phyloP scores from a whole-genome alignment of 2,797 vertebrate species.

The Nyctalus aviator region DNA sequence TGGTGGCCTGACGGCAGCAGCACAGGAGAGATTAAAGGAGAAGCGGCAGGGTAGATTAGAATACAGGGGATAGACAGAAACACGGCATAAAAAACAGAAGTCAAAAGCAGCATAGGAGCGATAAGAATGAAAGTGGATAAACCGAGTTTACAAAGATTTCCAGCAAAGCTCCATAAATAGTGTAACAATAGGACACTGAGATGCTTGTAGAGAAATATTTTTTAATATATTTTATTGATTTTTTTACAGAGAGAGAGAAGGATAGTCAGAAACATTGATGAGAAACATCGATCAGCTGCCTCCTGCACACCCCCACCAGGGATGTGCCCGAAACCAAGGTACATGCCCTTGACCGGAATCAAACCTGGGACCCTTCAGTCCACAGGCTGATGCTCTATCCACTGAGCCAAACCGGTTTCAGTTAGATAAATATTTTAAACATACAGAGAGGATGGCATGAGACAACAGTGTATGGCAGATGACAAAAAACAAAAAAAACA shows the following conservation, averaged over 20 bases:
- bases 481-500: not conserved
- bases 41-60: not conserved
- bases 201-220: not conserved
- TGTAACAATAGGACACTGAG: not conserved
- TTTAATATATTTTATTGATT: not conserved
- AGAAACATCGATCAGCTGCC: too few species aligned
- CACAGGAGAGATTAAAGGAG: not conserved
- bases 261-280: too few species aligned
- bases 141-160: not conserved
- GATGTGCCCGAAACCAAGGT: too few species aligned
- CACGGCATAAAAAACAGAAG: not conserved
- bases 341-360: too few species aligned
- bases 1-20: constrained; percentile 35
- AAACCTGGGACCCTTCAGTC: too few species aligned
- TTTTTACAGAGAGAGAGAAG: too few species aligned
- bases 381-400: too few species aligned
- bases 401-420: too few species aligned
- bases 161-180: not conserved
- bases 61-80: not conserved
- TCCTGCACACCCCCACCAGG: too few species aligned
- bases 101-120: not conserved
- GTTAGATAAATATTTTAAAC: not conserved
- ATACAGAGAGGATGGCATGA: not conserved
- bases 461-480: not conserved
- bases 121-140: not conserved